Evolutionary conservation across 2,797 vertebrate species (phyloP), one percentile per base, ranked within the genome.

Genomic region (Leptodactylus fallax): DNA sequence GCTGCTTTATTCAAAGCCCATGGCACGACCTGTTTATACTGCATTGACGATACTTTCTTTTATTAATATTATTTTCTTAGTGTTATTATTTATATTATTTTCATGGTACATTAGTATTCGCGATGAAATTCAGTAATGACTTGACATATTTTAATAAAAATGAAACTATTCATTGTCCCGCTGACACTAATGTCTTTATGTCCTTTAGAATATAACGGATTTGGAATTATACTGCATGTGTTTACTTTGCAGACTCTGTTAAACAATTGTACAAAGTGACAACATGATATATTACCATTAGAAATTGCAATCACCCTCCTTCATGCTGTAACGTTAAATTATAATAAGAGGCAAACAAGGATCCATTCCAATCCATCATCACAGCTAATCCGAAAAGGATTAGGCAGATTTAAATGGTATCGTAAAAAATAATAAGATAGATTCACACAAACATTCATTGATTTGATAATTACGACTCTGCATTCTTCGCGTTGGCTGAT

Each of bases 251-350:
- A 49, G 79, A 76, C 79, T 86, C 61, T 82, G 79, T 89, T 89
- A 67, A 89, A 89, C 85, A 89, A 83, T 81, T 79, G 88, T 79
- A 85, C 85, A 89, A 83, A 86, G 79, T 89, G 88, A 89, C 88
- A 89, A 72, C 88, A 86, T 89, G 88, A 89, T 89, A 67, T 78
- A 69, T 91, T 88, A 83, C 27, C 83, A 9, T 17, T 77, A 60
- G 77, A 86, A 90, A 87, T 21, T 60, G 61, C 84, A 90, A 87
- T 90, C 12, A 82, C 47, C 12, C 14, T 61, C 6, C 85, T 77
- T 21, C 90, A 60, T 91, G 63, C 45, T 88, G n/a, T 61, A 85
- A 91, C 86, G 51, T 81, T 88, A 90, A 79, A 90, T 92, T 92
- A 74, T 86, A 89, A 81, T 67, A 90, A 90, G 55, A 91, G 83